Conservation (phyloP, 2,888 invertebrate genomes). For the Mechanitis mazaeus region DNA sequence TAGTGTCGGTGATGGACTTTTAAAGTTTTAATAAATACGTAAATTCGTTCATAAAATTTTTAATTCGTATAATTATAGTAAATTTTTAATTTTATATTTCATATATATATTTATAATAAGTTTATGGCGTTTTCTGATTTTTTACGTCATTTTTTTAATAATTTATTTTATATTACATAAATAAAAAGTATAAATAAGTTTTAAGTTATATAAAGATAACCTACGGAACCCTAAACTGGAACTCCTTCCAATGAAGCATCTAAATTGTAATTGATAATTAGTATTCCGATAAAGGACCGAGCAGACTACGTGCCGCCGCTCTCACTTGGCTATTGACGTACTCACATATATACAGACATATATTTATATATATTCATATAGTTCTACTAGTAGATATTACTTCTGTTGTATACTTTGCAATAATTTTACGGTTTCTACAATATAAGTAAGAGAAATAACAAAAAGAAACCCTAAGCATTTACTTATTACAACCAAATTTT, state of each 20-base stretch:
- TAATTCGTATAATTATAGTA: not conserved
- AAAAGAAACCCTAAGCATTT: too few relatives aligned
- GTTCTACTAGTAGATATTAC: too few relatives aligned
- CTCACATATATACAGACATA: not conserved
- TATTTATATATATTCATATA: not conserved
- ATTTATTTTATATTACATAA: too few relatives aligned
- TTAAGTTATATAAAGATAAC: conserved; percentile 8
- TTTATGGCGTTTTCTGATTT: too few relatives aligned
- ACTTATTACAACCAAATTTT: too few relatives aligned
- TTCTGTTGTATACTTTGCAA: too few relatives aligned
- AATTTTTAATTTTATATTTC: too few relatives aligned
- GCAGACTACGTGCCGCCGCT: conserved; percentile 18
- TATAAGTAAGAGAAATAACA: too few relatives aligned
- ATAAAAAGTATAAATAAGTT: too few relatives aligned
- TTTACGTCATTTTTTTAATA: too few relatives aligned
- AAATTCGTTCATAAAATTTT: not conserved
- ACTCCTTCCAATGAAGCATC: conserved; percentile 15
- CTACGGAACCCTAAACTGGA: conserved; percentile 33
- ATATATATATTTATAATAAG: too few relatives aligned
- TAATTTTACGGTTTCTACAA: too few relatives aligned
- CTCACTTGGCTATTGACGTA: conserved; percentile 3
- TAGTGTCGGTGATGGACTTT: conserved; percentile 1
- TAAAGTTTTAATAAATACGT: conserved; percentile 1
- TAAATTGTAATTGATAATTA: conserved; percentile 24
- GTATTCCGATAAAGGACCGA: conserved; percentile 20